phyloP scores from a whole-genome alignment of 2,113 vertebrate species.

The Corythornis madagascariensis region DNA sequence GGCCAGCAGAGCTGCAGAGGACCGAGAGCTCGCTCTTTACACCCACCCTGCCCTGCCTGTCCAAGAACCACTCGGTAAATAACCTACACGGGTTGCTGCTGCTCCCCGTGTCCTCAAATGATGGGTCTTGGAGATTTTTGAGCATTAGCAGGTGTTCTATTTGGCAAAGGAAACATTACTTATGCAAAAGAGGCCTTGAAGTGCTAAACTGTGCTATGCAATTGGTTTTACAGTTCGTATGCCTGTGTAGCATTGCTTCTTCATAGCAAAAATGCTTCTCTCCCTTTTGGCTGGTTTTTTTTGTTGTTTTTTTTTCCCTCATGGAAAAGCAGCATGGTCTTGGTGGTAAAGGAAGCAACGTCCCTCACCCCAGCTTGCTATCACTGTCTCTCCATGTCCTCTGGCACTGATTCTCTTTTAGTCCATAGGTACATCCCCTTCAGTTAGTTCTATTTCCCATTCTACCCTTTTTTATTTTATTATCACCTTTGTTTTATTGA shows the following conservation, averaged over 20 bases:
- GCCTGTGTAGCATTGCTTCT: background rate
- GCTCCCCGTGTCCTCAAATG: background rate
- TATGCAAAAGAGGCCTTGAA: background rate
- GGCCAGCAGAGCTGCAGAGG: background rate
- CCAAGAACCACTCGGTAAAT: fast-evolving
- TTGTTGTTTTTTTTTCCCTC: background rate
- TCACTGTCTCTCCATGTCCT: background rate
- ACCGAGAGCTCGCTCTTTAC: fast-evolving
- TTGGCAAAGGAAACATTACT: background rate
- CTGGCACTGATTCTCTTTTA: background rate
- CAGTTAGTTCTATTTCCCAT: background rate
- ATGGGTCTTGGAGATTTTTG: background rate
- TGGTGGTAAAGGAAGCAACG: too few species aligned
- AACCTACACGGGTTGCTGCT: fast-evolving
- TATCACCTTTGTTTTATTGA: background rate
- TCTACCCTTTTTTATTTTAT: background rate
- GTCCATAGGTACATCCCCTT: background rate
- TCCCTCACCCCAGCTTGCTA: background rate
- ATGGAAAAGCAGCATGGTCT: background rate
- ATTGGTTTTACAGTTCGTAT: background rate
- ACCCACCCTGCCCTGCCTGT: background rate
- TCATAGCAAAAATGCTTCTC: background rate
- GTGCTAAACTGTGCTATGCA: background rate
- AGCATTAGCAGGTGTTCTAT: background rate
- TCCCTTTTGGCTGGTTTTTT: background rate